Evolutionary conservation across 2,113 vertebrate species (phyloP).

Genomic region (Daboia siamensis): DNA sequence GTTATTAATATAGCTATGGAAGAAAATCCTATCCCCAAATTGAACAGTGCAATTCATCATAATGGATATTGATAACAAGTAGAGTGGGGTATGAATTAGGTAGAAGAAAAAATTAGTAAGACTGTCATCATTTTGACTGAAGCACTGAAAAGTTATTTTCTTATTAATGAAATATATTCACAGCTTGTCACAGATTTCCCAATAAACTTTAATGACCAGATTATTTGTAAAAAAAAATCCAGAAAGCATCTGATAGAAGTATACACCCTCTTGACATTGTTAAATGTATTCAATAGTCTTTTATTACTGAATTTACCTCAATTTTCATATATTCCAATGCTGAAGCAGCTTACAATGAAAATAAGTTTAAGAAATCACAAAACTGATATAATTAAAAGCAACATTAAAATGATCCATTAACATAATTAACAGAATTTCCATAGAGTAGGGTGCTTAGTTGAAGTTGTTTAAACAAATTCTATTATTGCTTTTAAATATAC

Average conservation of each 20-base stretch:
- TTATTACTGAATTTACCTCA: background rate
- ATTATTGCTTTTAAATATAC: background rate
- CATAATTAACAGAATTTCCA: background rate
- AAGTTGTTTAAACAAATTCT: background rate
- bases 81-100: background rate
- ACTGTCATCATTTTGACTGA: background rate
- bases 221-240: background rate
- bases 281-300: background rate
- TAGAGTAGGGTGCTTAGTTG: background rate
- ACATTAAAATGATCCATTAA: background rate
- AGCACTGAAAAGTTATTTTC: slow-evolving; percentile 2
- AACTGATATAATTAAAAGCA: background rate
- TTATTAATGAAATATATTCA: background rate
- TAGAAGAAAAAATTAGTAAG: background rate
- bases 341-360: background rate
- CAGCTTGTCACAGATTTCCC: slow-evolving; percentile 22
- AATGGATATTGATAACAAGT: background rate
- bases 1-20: background rate
- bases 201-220: background rate
- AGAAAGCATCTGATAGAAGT: background rate
- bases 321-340: background rate
- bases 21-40: background rate
- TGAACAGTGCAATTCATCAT: background rate
- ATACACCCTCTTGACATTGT: background rate
- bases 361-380: background rate